Evolutionary conservation across 2,797 vertebrate species (phyloP).

Genomic region (Morus bassanus): DNA sequence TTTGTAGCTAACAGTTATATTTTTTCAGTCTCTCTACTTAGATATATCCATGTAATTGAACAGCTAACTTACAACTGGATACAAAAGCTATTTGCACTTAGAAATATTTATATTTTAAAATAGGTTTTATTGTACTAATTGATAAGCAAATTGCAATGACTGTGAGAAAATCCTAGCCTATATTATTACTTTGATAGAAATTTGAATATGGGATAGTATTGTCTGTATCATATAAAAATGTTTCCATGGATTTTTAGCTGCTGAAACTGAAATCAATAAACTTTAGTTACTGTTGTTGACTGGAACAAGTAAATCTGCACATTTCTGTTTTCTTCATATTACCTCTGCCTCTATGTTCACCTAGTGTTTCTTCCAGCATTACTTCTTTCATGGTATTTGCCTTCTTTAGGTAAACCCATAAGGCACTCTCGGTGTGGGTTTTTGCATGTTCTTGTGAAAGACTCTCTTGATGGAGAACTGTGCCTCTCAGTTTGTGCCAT

Average conservation of each 20-base stretch:
- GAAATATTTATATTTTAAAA: not conserved
- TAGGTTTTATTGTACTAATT: conserved; percentile 20
- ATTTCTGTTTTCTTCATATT: conserved; percentile 24
- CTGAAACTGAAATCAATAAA: conserved; percentile 60
- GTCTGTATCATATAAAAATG: conserved; percentile 54
- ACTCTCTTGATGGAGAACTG: not conserved
- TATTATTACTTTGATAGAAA: conserved; percentile 24
- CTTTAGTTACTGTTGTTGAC: conserved; percentile 42
- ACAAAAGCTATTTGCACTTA: not conserved
- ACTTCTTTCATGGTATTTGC: not conserved
- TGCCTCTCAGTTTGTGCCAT: not conserved
- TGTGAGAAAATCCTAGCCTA: conserved; percentile 26
- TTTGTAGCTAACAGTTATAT: not conserved
- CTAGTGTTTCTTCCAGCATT: not conserved
- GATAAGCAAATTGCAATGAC: not conserved
- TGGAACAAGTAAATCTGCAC: conserved; percentile 47
- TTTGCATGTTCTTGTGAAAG: not conserved
- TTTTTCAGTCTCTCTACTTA: conserved; percentile 3
- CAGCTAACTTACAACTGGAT: not conserved
- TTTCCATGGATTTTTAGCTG: conserved; percentile 60
- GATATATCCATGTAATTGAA: not conserved
- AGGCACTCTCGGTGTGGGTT: not conserved
- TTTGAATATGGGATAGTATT: conserved; percentile 35
- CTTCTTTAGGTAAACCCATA: not conserved
- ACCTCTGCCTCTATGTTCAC: not conserved